Evolutionary conservation across 2,797 vertebrate species (phyloP).

Genomic region (Acanthiza pusilla): DNA sequence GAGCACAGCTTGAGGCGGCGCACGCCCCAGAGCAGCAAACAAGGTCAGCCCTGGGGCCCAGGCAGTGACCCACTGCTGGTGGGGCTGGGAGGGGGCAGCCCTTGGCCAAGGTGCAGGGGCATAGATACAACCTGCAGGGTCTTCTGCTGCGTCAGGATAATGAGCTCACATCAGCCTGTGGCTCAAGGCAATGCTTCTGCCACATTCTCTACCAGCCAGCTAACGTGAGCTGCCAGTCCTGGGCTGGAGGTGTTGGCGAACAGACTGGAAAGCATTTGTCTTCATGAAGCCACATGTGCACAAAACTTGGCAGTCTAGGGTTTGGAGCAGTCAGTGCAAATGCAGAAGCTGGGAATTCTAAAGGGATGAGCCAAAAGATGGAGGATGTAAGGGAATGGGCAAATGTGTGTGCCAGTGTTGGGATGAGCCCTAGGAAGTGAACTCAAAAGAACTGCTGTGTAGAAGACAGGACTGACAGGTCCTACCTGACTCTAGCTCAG

Average conservation of each 20-base stretch:
- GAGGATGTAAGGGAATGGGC: not conserved
- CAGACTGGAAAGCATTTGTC: not conserved
- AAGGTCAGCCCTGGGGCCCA: constrained; percentile 37
- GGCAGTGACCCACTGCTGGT: not conserved
- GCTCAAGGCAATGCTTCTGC: not conserved
- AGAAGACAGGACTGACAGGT: not conserved
- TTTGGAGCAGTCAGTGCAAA: not conserved
- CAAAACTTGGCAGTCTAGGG: not conserved
- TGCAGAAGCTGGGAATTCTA: not conserved
- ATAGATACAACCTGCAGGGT: not conserved
- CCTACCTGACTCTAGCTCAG: not conserved
- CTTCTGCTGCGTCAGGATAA: not conserved
- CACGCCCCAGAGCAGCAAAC: constrained; percentile 64
- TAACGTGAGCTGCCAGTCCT: not conserved
- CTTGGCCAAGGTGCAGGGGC: not conserved
- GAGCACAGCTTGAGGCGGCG: constrained; percentile 92
- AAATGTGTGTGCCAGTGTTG: not conserved
- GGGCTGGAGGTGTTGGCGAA: fast-evolving
- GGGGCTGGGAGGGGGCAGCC: not conserved
- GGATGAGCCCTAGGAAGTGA: not conserved
- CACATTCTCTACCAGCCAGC: not conserved
- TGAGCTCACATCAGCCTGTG: not conserved
- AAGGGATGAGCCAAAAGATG: not conserved
- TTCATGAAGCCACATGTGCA: fast-evolving
- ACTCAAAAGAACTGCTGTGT: not conserved